Conservation (phyloP, 2,888 invertebrate genomes). For the Lithophane leautieri region DNA sequence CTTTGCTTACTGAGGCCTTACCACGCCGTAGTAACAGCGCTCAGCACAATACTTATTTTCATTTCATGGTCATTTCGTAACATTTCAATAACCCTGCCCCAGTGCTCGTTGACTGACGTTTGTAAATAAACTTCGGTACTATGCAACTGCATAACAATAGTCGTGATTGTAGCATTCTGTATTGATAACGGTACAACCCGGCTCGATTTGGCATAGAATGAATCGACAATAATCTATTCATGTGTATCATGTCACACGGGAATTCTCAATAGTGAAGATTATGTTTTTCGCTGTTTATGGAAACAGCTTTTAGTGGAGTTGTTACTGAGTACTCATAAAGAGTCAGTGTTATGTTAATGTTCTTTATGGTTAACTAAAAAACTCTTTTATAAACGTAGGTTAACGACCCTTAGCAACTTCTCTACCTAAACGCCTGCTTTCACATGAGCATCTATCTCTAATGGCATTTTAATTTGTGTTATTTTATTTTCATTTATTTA, state of each 20-base stretch:
- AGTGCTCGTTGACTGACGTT: constrained; percentile 73
- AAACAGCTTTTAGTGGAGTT: constrained; percentile 15
- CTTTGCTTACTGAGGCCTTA: constrained; percentile 79
- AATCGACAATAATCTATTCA: constrained; percentile 44
- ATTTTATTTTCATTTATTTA: constrained; percentile 10
- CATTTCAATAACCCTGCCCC: constrained; percentile 80
- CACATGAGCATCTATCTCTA: neutral
- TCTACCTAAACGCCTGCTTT: neutral
- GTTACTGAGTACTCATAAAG: constrained; percentile 41
- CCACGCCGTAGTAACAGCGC: constrained; percentile 82
- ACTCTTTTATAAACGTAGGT: constrained; percentile 21
- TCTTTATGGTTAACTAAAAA: constrained; percentile 16
- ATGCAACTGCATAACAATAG: constrained; percentile 67
- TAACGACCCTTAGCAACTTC: constrained; percentile 3
- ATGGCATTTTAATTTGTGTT: constrained; percentile 26
- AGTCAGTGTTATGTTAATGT: constrained; percentile 26
- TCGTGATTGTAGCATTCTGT: constrained; percentile 63
- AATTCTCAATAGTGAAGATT: constrained; percentile 44
- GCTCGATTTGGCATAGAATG: constrained; percentile 57
- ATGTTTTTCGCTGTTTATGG: constrained; percentile 26
- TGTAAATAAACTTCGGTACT: constrained; percentile 76
- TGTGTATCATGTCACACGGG: constrained; percentile 49
- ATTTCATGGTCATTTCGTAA: constrained; percentile 88
- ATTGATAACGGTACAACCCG: constrained; percentile 63
- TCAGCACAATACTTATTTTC: constrained; percentile 82